These are phyloP conservation scores for Drosophila vallismaia DNA, from an alignment of 2,888 invertebrate species.

Conservation along the genomic window DNA sequence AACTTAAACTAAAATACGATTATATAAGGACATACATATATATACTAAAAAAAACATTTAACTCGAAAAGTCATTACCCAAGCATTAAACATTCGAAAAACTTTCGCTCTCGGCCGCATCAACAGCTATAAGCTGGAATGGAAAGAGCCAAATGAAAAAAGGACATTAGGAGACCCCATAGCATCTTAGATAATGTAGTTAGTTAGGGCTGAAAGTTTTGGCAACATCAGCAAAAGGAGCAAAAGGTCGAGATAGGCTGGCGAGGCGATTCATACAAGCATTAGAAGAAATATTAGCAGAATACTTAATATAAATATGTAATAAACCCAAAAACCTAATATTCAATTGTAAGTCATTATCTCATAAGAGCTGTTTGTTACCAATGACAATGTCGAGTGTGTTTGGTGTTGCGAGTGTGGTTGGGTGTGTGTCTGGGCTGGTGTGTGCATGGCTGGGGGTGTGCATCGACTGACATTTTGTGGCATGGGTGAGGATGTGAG, in stretches of 20 bases:
- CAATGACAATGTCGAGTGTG: slow-evolving; percentile 25
- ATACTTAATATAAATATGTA: slow-evolving; percentile 45
- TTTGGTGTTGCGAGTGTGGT: slow-evolving; percentile 41
- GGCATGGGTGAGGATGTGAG: slow-evolving; percentile 38
- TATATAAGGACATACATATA: slow-evolving; percentile 34
- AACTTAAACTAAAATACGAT: slow-evolving; percentile 70
- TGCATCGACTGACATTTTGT: slow-evolving; percentile 61
- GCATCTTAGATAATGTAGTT: slow-evolving; percentile 56
- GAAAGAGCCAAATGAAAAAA: slow-evolving; percentile 9
- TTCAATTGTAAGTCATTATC: slow-evolving; percentile 54
- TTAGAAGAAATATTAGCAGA: slow-evolving; percentile 69
- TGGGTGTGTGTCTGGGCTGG: slow-evolving; percentile 54
- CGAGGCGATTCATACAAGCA: slow-evolving; percentile 48
- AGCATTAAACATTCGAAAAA: slow-evolving; percentile 63
- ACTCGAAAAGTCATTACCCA: slow-evolving; percentile 53
- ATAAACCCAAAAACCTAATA: slow-evolving; percentile 52
- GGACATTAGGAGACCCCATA: slow-evolving; percentile 44
- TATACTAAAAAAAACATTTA: slow-evolving; percentile 52
- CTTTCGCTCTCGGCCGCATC: slow-evolving; percentile 48
- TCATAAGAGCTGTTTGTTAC: slow-evolving; percentile 67
- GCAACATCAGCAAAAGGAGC: slow-evolving; percentile 6
- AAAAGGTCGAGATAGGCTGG: slow-evolving; percentile 42
- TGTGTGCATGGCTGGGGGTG: slow-evolving; percentile 17
- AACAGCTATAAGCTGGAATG: slow-evolving; percentile 59
- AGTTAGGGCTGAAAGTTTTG: slow-evolving; percentile 49